Evolutionary conservation across 37 sponge, comb jelly and placozoan species (phyloP).

Genomic region (Mnemiopsis leidyi): DNA sequence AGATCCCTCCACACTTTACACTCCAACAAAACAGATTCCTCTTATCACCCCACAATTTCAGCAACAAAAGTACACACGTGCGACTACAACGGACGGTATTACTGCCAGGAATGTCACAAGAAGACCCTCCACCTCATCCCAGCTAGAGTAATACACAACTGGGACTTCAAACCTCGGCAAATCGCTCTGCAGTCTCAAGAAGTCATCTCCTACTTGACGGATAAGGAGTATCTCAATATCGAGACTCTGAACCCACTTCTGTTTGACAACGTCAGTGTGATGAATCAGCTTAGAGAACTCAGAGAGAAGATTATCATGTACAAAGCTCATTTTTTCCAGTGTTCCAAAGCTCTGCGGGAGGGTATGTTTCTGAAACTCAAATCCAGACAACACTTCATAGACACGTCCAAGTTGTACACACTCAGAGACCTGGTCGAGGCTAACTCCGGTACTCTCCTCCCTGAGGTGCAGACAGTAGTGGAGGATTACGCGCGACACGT

Average conservation of each 20-base stretch:
- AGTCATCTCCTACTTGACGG: neutral
- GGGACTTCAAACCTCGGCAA: constrained; percentile 83
- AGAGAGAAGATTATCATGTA: constrained; percentile 75
- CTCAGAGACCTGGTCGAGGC: constrained; percentile 73
- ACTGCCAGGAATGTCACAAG: constrained; percentile 85
- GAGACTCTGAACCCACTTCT: constrained; percentile 11
- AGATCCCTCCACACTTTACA: too few species aligned
- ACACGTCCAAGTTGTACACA: constrained; percentile 74
- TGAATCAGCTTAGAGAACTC: constrained; percentile 65
- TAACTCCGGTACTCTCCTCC: constrained; percentile 71
- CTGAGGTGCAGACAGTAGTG: constrained; percentile 68
- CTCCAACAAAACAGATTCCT: too few species aligned
- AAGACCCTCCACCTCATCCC: constrained; percentile 78
- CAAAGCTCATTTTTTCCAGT: constrained; percentile 76
- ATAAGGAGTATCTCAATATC: constrained; percentile 29
- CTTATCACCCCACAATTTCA: too few species aligned
- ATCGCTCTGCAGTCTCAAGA: constrained; percentile 38
- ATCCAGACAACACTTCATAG: constrained; percentile 73
- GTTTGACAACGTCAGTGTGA: constrained; percentile 6
- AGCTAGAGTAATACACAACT: constrained; percentile 93
- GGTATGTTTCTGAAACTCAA: constrained; percentile 71
- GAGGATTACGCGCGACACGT: neutral
- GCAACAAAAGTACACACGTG: constrained; percentile 73
- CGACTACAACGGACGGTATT: constrained; percentile 89
- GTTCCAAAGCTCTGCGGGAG: constrained; percentile 70